These are phyloP conservation scores for Arctia plantaginis DNA, from an alignment of 2,888 invertebrate genomes.

Conservation along the genomic window DNA sequence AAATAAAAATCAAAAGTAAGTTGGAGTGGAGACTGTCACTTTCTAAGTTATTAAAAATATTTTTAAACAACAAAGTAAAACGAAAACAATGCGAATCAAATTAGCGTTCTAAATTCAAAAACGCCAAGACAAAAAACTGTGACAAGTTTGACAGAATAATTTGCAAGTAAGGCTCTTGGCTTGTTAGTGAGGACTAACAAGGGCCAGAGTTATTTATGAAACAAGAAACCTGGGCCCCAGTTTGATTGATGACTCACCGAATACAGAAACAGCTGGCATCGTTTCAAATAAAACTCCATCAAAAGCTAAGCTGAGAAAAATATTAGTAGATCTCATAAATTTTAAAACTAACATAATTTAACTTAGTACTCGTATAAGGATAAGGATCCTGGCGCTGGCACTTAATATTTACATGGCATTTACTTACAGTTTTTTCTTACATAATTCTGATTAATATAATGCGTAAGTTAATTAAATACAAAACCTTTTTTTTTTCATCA, in stretches of 20 bases:
- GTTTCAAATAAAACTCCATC: conserved; percentile 31
- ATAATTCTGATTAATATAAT: too few relatives aligned
- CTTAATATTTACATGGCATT: too few relatives aligned
- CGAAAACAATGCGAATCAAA: conserved; percentile 3
- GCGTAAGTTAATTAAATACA: too few relatives aligned
- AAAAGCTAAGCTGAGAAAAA: conserved; percentile 18
- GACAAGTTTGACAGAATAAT: conserved; percentile 48
- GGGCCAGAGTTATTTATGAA: conserved; percentile 46
- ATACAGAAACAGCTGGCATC: conserved; percentile 47
- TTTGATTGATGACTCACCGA: conserved; percentile 51
- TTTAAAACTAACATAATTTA: background rate
- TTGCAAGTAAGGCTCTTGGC: conserved; percentile 38
- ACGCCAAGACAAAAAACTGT: conserved; percentile 25
- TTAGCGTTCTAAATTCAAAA: conserved; percentile 29
- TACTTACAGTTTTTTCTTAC: too few relatives aligned
- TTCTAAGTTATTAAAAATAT: background rate
- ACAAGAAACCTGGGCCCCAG: conserved; percentile 38
- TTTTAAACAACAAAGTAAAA: background rate
- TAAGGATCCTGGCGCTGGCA: background rate
- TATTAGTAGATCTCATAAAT: background rate
- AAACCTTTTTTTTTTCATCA: too few relatives aligned
- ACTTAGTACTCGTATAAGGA: background rate
- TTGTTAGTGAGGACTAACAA: conserved; percentile 39
- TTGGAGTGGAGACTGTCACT: background rate
- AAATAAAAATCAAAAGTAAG: background rate